Base-by-base conservation (phyloP, 2,888 invertebrate species). In the Andrena marginata region DNA sequence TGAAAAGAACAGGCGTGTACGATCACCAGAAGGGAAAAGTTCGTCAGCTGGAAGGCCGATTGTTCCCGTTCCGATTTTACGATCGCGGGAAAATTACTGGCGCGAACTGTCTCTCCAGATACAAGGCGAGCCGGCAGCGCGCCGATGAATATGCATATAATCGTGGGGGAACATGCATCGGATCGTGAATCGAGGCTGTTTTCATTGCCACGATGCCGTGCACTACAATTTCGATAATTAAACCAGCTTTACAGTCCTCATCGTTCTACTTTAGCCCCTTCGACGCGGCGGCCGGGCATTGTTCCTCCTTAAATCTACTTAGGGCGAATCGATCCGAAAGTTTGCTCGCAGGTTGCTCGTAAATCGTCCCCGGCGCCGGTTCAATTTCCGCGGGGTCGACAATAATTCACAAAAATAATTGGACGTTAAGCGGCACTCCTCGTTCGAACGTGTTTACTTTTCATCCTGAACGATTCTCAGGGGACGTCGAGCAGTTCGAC, bases 171-270 rank as follows among this genome's bases (percentile, higher is more conserved):
- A 80, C 70, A 75, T 54, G 67, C 80, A 70, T 74, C 74, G 63
- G 67, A 60, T 42, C 77, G 69, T 70, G 75, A 67, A 67, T 71
- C 75, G 69, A 70, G 51, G n/a, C 56, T 31, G 80, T 71, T 80
- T 56, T 26, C 54, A 71, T 71, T 71, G 70, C 62, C 80, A 67
- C 51, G 48, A 16, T 20, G 48, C n/a, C 42, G 49, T 67, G 60
- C 33, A 54, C 16, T 49, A 75, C 65, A 80, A 80, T 82, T 80
- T 80, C 80, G 62, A 80, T 82, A 71, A 82, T 82, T 75, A 68
- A 82, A 82, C 69, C 74, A 42, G 73, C 63, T 64, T 77, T 60
- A 26, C 35, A 20, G 23, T 13, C 13, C 23, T 26, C 20, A 16
- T 33, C 68, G 69, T 48, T 29, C 75, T 33, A 79, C 59, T 74